These are phyloP conservation scores for Platorchestia sp. DNA, from an alignment of 1,140 invertebrate genomes.

Conservation along the genomic window DNA sequence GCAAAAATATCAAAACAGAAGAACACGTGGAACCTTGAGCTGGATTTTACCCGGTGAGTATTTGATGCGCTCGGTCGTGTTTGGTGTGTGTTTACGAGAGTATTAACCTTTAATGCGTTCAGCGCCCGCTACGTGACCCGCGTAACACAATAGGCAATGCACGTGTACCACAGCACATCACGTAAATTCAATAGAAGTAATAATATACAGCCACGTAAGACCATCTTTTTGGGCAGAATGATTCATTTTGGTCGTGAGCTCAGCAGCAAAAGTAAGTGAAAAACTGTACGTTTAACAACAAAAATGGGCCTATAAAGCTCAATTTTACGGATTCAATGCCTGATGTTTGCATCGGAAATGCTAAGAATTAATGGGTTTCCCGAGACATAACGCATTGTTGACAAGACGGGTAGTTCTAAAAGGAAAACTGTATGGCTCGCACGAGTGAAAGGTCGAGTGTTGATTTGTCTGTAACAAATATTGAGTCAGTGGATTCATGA, in stretches of 20 bases:
- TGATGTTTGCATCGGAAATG: not conserved
- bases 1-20: not conserved
- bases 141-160: constrained; percentile 10
- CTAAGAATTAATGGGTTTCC: not conserved
- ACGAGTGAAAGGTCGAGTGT: not conserved
- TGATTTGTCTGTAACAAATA: not conserved
- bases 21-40: not conserved
- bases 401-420: not conserved
- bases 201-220: not conserved
- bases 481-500: not conserved
- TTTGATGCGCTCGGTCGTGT: not conserved
- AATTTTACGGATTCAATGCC: not conserved
- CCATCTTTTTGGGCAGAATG: not conserved
- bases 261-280: not conserved
- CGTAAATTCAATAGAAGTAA: not conserved
- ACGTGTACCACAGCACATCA: not conserved
- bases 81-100: constrained; percentile 10
- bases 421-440: not conserved
- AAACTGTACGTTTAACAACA: not conserved
- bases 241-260: not conserved
- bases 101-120: not conserved
- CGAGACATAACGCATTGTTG: not conserved
- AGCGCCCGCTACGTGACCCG: not conserved
- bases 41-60: not conserved
- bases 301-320: not conserved